Evolutionary conservation across 1,140 invertebrate species (phyloP).

Genomic region (Triops cancriformis): DNA sequence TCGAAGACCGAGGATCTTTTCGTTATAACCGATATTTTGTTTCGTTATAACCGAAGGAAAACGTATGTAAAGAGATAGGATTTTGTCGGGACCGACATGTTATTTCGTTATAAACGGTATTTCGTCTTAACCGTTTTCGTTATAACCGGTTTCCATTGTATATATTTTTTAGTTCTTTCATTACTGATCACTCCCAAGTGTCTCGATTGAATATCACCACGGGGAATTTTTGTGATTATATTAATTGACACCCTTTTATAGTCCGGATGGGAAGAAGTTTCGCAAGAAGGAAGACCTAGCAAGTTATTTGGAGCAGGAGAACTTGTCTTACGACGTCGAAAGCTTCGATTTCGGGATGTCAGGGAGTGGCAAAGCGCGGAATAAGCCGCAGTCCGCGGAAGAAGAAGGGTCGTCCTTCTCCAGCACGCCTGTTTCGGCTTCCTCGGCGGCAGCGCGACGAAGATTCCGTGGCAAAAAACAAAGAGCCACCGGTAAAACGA

Average conservation of each 20-base stretch:
- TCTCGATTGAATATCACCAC: too few species aligned
- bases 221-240: too few species aligned
- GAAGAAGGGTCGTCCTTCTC: neutral
- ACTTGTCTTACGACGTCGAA: slow-evolving; percentile 43
- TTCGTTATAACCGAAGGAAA: too few species aligned
- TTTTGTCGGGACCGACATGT: too few species aligned
- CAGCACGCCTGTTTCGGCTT: neutral
- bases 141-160: too few species aligned
- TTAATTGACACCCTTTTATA: slow-evolving; percentile 34
- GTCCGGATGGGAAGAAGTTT: slow-evolving; percentile 51
- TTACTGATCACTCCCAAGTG: too few species aligned
- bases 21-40: too few species aligned
- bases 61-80: too few species aligned
- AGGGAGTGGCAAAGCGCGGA: slow-evolving; percentile 40
- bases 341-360: slow-evolving; percentile 55
- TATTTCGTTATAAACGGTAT: too few species aligned
- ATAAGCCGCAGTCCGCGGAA: neutral
- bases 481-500: neutral
- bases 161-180: too few species aligned
- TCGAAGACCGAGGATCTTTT: too few species aligned
- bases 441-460: neutral
- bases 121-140: too few species aligned
- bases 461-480: neutral
- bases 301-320: slow-evolving; percentile 46
- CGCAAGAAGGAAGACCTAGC: slow-evolving; percentile 52